Evolutionary conservation across 2,888 invertebrate species (phyloP).

Genomic region (Pinctada fucata): DNA sequence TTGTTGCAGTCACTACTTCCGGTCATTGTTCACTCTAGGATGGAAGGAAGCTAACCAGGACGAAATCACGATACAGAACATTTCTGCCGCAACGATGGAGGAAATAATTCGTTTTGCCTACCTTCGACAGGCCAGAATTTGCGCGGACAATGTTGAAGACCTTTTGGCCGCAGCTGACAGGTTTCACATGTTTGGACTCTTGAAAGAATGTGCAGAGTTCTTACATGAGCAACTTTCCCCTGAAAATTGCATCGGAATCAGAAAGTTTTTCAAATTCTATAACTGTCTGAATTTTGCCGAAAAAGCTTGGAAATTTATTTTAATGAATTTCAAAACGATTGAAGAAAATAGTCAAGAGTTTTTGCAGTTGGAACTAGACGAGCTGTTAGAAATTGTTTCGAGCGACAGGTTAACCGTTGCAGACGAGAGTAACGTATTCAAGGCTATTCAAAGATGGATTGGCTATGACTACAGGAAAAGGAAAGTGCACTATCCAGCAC

Average conservation of each 20-base stretch:
- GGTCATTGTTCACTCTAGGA: slow-evolving; percentile 89
- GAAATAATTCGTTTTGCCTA: slow-evolving; percentile 82
- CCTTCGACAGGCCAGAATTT: slow-evolving; percentile 83
- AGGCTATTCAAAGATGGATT: slow-evolving; percentile 78
- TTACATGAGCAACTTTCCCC: slow-evolving; percentile 84
- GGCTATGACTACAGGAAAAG: slow-evolving; percentile 85
- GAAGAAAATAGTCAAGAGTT: slow-evolving; percentile 60
- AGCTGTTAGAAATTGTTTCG: slow-evolving; percentile 49
- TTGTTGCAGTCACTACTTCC: slow-evolving; percentile 93
- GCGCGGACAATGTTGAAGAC: slow-evolving; percentile 83
- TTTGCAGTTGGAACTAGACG: slow-evolving; percentile 78
- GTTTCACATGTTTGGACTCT: slow-evolving; percentile 86
- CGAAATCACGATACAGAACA: slow-evolving; percentile 57
- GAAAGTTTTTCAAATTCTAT: slow-evolving; percentile 88
- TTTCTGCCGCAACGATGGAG: slow-evolving; percentile 55
- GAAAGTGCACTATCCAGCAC: slow-evolving; percentile 84
- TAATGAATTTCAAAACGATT: slow-evolving; percentile 76
- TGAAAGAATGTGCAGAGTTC: slow-evolving; percentile 88
- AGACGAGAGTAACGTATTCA: slow-evolving; percentile 80
- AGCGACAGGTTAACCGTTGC: slow-evolving; percentile 86
- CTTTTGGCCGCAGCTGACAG: slow-evolving; percentile 85
- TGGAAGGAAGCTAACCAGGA: slow-evolving; percentile 78
- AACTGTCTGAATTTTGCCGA: slow-evolving; percentile 85
- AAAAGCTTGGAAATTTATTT: slow-evolving; percentile 85
- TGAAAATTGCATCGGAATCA: slow-evolving; percentile 89